Evolutionary conservation across 1,140 invertebrate species (phyloP).

Genomic region (Phenacoccus solenopsis): DNA sequence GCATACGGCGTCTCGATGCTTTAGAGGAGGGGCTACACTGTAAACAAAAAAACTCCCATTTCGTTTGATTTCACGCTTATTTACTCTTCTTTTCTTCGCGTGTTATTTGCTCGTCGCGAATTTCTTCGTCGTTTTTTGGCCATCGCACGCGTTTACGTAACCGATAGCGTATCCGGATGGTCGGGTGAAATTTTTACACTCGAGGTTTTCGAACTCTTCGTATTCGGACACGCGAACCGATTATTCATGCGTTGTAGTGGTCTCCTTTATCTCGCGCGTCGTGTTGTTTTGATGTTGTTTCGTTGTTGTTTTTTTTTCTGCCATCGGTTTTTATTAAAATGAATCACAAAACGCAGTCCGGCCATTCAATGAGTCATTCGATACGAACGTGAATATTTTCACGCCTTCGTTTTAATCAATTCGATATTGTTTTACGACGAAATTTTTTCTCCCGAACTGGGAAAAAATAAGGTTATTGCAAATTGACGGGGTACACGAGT

Average conservation of each 20-base stretch:
- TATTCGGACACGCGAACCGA: not conserved
- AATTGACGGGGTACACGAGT: no score
- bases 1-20: slow-evolving; percentile 1
- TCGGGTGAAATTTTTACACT: not conserved
- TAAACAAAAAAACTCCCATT: slow-evolving; percentile 13
- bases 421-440: no score
- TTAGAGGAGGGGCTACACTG: slow-evolving; percentile 3
- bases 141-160: not conserved
- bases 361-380: no score
- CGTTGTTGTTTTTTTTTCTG: not conserved
- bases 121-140: not conserved
- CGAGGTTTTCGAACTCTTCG: not conserved
- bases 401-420: no score
- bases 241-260: not conserved
- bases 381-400: no score
- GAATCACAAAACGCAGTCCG: no score
- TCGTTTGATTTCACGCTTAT: slow-evolving; percentile 12
- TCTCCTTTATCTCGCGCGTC: not conserved
- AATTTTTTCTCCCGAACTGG: no score
- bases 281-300: not conserved
- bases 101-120: not conserved
- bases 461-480: no score
- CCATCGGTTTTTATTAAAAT: no score
- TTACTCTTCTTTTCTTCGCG: not conserved
- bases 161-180: not conserved